phyloP scores from a whole-genome alignment of 2,888 invertebrate species.

The Quadroppia sp. region DNA sequence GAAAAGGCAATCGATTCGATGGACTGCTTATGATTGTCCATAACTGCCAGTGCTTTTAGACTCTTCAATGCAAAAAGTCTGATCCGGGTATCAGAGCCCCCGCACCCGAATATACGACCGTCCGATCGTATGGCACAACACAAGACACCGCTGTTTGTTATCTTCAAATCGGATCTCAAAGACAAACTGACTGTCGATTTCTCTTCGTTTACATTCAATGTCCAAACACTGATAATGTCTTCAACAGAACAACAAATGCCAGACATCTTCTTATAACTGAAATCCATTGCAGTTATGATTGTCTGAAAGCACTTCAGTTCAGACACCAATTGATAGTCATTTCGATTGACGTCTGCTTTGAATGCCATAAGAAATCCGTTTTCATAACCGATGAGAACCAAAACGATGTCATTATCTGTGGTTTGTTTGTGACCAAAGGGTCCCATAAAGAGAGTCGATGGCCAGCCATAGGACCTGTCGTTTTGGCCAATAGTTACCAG shows the following conservation, averaged over 20 bases:
- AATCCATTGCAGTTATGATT: conserved; percentile 44
- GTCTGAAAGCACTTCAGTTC: conserved; percentile 40
- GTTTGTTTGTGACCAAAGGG: not conserved
- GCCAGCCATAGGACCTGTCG: not conserved
- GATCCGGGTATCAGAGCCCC: conserved; percentile 47
- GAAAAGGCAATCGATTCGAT: conserved; percentile 45
- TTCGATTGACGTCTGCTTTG: conserved; percentile 27
- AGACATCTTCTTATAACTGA: conserved; percentile 35
- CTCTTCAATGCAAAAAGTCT: conserved; percentile 48
- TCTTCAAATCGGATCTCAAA: not conserved
- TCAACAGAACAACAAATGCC: conserved; percentile 45
- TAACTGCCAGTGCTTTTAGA: conserved; percentile 47
- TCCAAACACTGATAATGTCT: conserved; percentile 42
- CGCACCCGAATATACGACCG: conserved; percentile 46
- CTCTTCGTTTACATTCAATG: conserved; percentile 29
- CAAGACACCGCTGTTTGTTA: conserved; percentile 46
- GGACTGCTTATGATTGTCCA: conserved; percentile 46
- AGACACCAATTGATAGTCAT: conserved; percentile 29
- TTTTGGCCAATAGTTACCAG: not conserved
- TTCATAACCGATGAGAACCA: conserved; percentile 44
- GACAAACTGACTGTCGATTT: not conserved
- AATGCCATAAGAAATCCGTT: conserved; percentile 43
- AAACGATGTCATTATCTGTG: not conserved
- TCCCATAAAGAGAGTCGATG: not conserved
- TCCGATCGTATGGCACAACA: conserved; percentile 47